Percentiles rank a stretch among this genome's conserved stretches.
phyloP scores from a whole-genome alignment of 2,797 vertebrate genomes.

The Rhynchonycteris naso region DNA sequence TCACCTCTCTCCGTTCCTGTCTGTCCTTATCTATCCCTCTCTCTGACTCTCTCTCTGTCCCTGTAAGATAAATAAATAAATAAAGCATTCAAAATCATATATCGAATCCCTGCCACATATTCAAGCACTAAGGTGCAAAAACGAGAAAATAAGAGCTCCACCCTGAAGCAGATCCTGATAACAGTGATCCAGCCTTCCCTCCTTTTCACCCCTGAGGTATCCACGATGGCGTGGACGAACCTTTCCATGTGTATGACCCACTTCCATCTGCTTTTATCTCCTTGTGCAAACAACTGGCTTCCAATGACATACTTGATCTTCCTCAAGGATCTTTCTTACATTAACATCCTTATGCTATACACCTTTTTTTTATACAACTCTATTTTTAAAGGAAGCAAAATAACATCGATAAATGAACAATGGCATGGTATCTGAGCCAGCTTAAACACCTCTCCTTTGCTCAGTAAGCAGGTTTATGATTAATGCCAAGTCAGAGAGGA shows the following conservation, averaged over 20 bases:
- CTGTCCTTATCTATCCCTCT: too few relatives aligned
- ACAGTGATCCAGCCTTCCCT: neutral
- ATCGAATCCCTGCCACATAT: neutral
- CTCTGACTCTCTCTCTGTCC: too few relatives aligned
- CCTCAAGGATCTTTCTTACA: neutral
- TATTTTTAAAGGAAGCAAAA: slow-evolving; percentile 42
- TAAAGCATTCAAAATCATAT: neutral
- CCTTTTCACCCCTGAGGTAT: neutral
- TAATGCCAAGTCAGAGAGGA: neutral
- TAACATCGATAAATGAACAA: neutral
- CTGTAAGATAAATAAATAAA: too few relatives aligned
- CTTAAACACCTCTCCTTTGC: neutral
- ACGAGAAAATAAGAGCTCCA: neutral
- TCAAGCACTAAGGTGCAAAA: neutral
- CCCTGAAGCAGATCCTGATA: neutral
- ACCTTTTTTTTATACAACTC: neutral
- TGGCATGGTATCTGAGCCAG: neutral
- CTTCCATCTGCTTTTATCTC: neutral
- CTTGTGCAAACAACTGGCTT: neutral
- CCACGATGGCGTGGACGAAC: neutral
- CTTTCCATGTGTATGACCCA: neutral
- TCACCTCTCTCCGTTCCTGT: too few relatives aligned
- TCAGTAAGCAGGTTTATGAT: slow-evolving; percentile 6
- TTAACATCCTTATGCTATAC: neutral
- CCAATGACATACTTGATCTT: neutral